phyloP scores from a whole-genome alignment of 2,113 vertebrate genomes.

The Sebastes schlegelii region DNA sequence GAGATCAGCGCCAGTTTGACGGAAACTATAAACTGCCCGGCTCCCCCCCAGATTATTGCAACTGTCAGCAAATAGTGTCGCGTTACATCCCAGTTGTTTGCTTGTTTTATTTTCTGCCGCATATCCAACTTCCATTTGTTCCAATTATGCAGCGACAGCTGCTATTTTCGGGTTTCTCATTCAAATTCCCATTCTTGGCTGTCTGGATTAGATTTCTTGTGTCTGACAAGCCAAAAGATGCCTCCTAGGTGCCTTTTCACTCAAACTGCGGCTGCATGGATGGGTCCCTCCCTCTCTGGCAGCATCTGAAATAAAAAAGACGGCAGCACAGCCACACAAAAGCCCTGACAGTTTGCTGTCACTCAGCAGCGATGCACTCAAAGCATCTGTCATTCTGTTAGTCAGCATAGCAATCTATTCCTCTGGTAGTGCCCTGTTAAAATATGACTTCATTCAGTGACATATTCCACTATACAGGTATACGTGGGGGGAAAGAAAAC shows the following conservation, averaged over 20 bases:
- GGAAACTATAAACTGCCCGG: conserved; percentile 69
- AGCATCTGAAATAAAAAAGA: conserved; percentile 70
- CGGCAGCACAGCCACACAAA: conserved; percentile 62
- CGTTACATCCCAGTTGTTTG: conserved; percentile 64
- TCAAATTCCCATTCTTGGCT: conserved; percentile 64
- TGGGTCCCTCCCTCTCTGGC: conserved; percentile 66
- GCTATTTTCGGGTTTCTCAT: conserved; percentile 69
- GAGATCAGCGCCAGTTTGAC: conserved; percentile 67
- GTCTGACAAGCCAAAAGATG: conserved; percentile 74
- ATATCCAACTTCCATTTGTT: conserved; percentile 77
- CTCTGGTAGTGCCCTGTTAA: conserved; percentile 54
- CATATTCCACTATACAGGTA: conserved; percentile 47
- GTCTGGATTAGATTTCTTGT: conserved; percentile 67
- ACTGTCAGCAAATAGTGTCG: conserved; percentile 72
- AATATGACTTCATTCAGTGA: conserved; percentile 67
- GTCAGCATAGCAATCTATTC: conserved; percentile 67
- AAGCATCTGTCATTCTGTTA: conserved; percentile 69
- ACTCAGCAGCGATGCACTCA: conserved; percentile 68
- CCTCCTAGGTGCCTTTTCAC: conserved; percentile 74
- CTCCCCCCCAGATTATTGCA: conserved; percentile 51
- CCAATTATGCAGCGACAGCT: conserved; percentile 75
- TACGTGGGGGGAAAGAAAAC: conserved; percentile 12
- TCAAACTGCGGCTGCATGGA: conserved; percentile 61
- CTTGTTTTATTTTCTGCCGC: conserved; percentile 61
- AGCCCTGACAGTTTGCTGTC: conserved; percentile 75